Evolutionary conservation across 2,113 vertebrate species (phyloP), one percentile per base, ranked within the genome.

Genomic region (Cynopterus brachyotis): DNA sequence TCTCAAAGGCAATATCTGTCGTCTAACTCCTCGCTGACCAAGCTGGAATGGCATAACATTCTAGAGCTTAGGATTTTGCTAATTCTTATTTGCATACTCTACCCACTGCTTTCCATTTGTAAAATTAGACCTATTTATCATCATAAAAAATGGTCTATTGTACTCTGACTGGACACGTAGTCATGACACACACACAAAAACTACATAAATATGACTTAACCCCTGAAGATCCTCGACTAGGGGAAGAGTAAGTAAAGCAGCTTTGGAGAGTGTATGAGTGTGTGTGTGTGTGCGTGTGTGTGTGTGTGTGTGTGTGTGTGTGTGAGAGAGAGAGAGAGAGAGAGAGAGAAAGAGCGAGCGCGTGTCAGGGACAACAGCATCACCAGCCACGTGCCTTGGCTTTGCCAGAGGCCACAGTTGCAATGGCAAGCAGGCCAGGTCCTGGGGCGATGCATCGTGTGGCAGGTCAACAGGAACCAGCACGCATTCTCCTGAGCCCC

Each of bases 361-460:
- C n/a, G n/a, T n/a, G n/a, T n/a, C 57, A 62, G 57, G 37, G 16
- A 45, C 57, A 45, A 10, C 15, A 60, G 55, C 55, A 40, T 9
- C 35, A 10, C 78, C 35, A 42, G 78, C 35, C 57, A 30, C 12
- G 3, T 15, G 62, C 1, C 55, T 20, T 37, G 37, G 50, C 24
- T 62, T 28, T 40, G 47, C 79, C 24, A 6, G 12, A 12, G 9
- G 4, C 84, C 73, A 64, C 16, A 37, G 50, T 6, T 66, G 16
- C 26, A 37, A 72, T 55, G 10, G 16, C 10, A 8, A 11, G 16
- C 53, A 55, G 60, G 42, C 79, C 32, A 83, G 8, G 45, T 37
- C 62, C 53, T 12, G 30, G 69, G 66, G 50, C 45, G 28, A 78
- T 0, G 6, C 28, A 13, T 5, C 0, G 0, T 9, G 22, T 53